A percentile compares a stretch with the other conserved stretches of the same genome.
Evolutionary conservation across 2,888 invertebrate species (phyloP).

Genomic region (Calameuta idolon): DNA sequence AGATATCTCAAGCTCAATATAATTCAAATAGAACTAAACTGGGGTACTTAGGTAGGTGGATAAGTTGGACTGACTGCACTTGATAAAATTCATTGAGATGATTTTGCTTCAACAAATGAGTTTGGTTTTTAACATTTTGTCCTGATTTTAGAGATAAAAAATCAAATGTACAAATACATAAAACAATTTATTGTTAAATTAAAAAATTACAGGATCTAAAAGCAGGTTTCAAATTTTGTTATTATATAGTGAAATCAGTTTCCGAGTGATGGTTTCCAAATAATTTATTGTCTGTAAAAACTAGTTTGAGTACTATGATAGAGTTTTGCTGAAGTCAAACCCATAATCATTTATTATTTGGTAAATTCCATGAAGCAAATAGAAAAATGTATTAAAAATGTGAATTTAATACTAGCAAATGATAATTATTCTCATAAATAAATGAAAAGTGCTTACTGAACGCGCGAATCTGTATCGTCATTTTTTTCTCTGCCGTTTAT

Average conservation of each 20-base stretch:
- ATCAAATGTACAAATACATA: background rate
- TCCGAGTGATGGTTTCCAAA: no score
- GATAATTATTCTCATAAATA: no score
- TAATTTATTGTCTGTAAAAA: background rate
- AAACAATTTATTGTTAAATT: background rate
- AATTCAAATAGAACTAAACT: background rate
- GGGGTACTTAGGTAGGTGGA: background rate
- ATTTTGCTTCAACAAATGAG: background rate
- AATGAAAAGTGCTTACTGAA: no score
- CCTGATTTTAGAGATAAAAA: background rate
- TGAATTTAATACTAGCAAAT: no score
- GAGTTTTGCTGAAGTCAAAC: no score
- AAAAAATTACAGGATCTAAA: no score
- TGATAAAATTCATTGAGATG: background rate
- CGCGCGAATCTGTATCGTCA: no score
- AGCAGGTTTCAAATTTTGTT: background rate
- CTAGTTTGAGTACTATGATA: background rate
- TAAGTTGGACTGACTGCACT: background rate
- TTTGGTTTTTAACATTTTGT: background rate
- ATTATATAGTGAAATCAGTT: background rate
- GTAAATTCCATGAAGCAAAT: no score
- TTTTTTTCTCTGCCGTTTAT: no score
- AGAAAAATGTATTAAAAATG: no score
- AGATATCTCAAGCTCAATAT: background rate
- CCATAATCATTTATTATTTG: no score